Evolutionary conservation across 2,797 vertebrate genomes (phyloP).

Genomic region (Enteromius fasciolatus): DNA sequence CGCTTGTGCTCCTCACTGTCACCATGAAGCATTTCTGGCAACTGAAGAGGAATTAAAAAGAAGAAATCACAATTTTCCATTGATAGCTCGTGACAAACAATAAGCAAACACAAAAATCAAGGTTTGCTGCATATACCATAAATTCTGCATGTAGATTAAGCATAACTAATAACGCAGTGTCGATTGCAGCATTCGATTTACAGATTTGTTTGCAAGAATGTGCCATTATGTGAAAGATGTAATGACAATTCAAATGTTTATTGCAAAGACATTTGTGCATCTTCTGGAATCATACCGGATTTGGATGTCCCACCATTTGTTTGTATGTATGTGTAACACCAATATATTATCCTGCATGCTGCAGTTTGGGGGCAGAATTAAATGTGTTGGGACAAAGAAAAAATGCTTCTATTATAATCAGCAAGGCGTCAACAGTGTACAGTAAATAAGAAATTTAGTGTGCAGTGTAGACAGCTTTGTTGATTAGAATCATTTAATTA

Average conservation of each 20-base stretch:
- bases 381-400: neutral
- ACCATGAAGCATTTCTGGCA: conserved; percentile 97
- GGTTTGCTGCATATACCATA: neutral
- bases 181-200: neutral
- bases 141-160: too few species aligned
- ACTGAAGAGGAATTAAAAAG: conserved; percentile 70
- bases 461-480: neutral
- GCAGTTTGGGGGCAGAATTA: neutral
- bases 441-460: neutral
- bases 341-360: neutral
- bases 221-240: too few species aligned
- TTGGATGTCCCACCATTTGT: neutral
- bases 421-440: neutral
- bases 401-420: neutral
- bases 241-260: neutral
- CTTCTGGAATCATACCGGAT: neutral
- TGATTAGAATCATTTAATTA: neutral
- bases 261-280: neutral
- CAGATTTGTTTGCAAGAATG: neutral
- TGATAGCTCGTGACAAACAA: neutral
- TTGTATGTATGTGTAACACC: neutral
- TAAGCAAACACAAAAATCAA: neutral
- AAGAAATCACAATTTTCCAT: neutral
- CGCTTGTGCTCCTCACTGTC: conserved; percentile 93
- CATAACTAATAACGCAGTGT: neutral